A percentile compares a stretch with the other conserved stretches of the same genome.
Evolutionary conservation across 2,113 vertebrate genomes (phyloP).

Genomic region (Pseudorectes ferrugineus): DNA sequence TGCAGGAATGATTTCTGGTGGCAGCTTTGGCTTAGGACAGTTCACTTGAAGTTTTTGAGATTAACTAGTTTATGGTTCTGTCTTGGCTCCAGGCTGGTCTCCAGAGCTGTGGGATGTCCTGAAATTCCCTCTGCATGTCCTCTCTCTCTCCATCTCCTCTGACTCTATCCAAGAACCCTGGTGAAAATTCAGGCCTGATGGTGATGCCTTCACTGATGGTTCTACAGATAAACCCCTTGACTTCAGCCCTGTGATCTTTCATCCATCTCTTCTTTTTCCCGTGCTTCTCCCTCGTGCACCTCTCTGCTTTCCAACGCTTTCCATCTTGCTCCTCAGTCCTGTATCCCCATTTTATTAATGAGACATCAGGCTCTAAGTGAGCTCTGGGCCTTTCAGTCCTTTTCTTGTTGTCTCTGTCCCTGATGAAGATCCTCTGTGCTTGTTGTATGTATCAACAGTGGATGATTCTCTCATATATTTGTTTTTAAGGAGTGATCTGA

Average conservation of each 20-base stretch:
- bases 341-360: not conserved
- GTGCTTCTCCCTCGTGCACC: accelerated
- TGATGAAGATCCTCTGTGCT: not conserved
- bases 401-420: not conserved
- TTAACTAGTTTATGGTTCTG: not conserved
- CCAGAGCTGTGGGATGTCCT: not conserved
- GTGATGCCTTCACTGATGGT: not conserved
- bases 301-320: not conserved
- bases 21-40: not conserved
- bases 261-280: not conserved
- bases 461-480: not conserved
- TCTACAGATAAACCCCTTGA: not conserved
- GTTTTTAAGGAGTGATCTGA: not conserved
- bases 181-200: not conserved
- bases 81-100: not conserved
- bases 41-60: not conserved
- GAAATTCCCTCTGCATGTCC: not conserved
- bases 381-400: not conserved
- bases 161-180: not conserved
- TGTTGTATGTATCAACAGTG: not conserved
- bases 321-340: not conserved
- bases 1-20: not conserved
- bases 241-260: not conserved
- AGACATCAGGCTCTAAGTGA: not conserved
- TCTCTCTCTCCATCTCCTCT: not conserved